Base-by-base conservation (phyloP, 2,113 vertebrate genomes). In the Micromys minutus region DNA sequence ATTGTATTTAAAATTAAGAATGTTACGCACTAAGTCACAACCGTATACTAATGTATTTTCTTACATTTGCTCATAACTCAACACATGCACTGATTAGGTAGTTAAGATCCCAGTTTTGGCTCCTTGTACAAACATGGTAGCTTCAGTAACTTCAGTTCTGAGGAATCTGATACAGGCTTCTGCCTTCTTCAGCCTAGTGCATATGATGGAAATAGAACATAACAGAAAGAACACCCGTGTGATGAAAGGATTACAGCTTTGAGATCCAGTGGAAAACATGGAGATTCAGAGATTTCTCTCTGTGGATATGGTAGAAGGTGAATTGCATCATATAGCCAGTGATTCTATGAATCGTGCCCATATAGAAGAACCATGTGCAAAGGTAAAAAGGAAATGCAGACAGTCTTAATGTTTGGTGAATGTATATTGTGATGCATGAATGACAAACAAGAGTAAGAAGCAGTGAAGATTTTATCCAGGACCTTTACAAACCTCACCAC, bases 21-120 rank as follows among this genome's bases (percentile, higher is more conserved):
- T 47, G 31, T 90, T 87, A 76, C 50, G 36, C 29, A 55, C 80
- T 89, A 94, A 93, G 65, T 93, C 39, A 55, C 36, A 9, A 81
- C 19, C 50, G 3, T 36, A 15, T 89, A 89, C 65, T 2, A 42
- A 36, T 91, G 3, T 63, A 50, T 67, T 90, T 77, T 8, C 87
- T 94, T 7, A 72, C 84, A 47, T 69, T 71, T 19, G 72, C 16
- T 65, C 34, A 50, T 47, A 77, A 29, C 47, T 61, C 24, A 95
- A 21, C 69, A 65, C 22, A 71, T 52, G 21, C 47, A 88, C 17
- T 39, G n/a, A 19, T 22, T 72, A n/a, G 16, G 5, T 36, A 69
- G 15, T 5, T 6, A 36, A 16, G 34, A 16, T 15, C 9, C 34
- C 15, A 10, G 24, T 9, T 63, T 77, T 34, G 29, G 7, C 52